Conservation (phyloP, 2,797 vertebrate genomes). For the Enteromius afrohamiltoni region DNA sequence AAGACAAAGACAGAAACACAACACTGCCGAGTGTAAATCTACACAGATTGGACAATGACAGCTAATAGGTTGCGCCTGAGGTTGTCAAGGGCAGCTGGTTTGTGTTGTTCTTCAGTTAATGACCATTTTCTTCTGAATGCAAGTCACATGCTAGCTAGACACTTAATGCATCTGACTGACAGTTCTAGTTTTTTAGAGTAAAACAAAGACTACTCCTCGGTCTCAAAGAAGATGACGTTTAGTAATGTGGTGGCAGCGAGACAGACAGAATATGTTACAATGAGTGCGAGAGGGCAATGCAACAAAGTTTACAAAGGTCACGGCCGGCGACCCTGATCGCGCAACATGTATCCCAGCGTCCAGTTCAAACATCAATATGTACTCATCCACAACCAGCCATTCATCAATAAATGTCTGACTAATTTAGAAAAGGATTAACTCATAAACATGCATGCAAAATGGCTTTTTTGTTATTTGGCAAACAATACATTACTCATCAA, state of each 20-base stretch:
- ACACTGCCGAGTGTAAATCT: constrained; percentile 3
- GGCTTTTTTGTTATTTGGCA: background rate
- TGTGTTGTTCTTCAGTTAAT: constrained; percentile 34
- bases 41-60: constrained; percentile 1
- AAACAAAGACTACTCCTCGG: constrained; percentile 45
- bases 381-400: constrained; percentile 50
- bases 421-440: constrained; percentile 25
- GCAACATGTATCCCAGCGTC: constrained; percentile 42
- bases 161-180: constrained; percentile 4
- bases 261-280: constrained; percentile 9
- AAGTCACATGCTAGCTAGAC: background rate
- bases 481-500: constrained; percentile 7
- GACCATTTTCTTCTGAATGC: background rate
- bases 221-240: constrained; percentile 28
- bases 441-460: background rate
- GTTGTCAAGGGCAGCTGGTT: background rate
- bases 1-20: constrained; percentile 38
- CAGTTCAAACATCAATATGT: constrained; percentile 55
- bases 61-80: background rate
- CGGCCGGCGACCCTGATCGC: background rate
- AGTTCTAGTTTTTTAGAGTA: background rate
- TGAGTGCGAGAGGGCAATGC: background rate
- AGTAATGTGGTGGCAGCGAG: background rate
- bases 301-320: constrained; percentile 24
- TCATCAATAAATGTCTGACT: constrained; percentile 48